These are phyloP conservation scores for Carettochelys insculpta DNA, from an alignment of 2,113 vertebrate species.

Conservation along the genomic window DNA sequence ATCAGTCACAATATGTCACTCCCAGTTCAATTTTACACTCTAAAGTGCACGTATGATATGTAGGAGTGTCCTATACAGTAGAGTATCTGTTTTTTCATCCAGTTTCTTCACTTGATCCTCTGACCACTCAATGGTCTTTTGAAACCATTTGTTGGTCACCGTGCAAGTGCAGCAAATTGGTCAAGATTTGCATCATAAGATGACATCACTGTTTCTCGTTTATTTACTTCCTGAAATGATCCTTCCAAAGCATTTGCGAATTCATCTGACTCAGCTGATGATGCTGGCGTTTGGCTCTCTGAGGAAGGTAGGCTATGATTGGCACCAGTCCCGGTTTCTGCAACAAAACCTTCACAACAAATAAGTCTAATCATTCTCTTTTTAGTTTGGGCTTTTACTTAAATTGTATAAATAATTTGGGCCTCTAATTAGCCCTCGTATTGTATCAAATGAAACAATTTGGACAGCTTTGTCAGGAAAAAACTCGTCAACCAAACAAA, in stretches of 20 bases:
- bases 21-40: neutral
- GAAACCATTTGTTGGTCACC: neutral
- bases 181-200: neutral
- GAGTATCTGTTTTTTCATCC: neutral
- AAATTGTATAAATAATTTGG: constrained; percentile 64
- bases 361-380: constrained; percentile 58
- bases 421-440: constrained; percentile 53
- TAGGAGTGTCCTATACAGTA: neutral
- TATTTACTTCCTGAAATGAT: constrained; percentile 8
- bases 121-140: neutral
- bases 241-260: neutral
- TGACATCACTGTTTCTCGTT: neutral
- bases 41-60: neutral
- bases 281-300: neutral
- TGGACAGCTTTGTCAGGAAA: constrained; percentile 50
- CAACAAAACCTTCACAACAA: constrained; percentile 56
- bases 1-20: neutral
- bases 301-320: constrained; percentile 1
- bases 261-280: neutral
- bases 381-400: constrained; percentile 55
- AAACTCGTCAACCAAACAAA: constrained; percentile 45
- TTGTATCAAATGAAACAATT: constrained; percentile 58
- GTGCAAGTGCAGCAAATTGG: neutral
- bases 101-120: neutral
- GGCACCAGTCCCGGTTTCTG: constrained; percentile 49